Evolutionary conservation across 2,797 vertebrate genomes (phyloP).

Genomic region (Siniperca scherzeri): DNA sequence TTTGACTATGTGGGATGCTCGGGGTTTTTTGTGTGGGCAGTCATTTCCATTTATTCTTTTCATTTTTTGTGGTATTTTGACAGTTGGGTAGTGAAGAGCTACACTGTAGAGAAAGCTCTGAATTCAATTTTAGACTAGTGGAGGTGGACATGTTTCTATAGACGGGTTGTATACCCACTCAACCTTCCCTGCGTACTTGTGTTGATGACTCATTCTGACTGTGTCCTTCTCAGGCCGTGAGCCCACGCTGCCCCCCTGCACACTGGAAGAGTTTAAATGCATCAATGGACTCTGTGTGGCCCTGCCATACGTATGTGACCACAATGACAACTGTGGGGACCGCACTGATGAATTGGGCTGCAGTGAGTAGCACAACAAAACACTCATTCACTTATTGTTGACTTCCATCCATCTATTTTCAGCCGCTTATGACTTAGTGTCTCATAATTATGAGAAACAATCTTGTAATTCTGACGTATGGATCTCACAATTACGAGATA

Average conservation of each 20-base stretch:
- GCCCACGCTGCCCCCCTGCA: constrained; percentile 90
- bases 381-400: not conserved
- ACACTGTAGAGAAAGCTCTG: constrained; percentile 22
- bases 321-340: constrained; percentile 93
- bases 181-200: constrained; percentile 16
- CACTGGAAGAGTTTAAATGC: constrained; percentile 92
- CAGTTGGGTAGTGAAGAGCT: constrained; percentile 1
- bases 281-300: constrained; percentile 89
- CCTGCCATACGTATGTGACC: constrained; percentile 90
- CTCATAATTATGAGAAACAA: not conserved
- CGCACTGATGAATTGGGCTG: constrained; percentile 92
- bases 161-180: constrained; percentile 29
- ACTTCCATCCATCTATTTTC: not conserved
- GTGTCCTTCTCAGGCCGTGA: constrained; percentile 84
- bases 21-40: not conserved
- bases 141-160: constrained; percentile 25
- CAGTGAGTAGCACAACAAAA: constrained; percentile 87
- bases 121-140: constrained; percentile 19
- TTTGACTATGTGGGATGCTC: constrained; percentile 26
- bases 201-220: constrained; percentile 36
- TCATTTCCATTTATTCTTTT: not conserved
- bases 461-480: not conserved
- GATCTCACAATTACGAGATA: not conserved
- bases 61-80: constrained; percentile 3
- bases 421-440: not conserved